Conservation (phyloP, 2,797 vertebrate species). For the Australoheros facetus region DNA sequence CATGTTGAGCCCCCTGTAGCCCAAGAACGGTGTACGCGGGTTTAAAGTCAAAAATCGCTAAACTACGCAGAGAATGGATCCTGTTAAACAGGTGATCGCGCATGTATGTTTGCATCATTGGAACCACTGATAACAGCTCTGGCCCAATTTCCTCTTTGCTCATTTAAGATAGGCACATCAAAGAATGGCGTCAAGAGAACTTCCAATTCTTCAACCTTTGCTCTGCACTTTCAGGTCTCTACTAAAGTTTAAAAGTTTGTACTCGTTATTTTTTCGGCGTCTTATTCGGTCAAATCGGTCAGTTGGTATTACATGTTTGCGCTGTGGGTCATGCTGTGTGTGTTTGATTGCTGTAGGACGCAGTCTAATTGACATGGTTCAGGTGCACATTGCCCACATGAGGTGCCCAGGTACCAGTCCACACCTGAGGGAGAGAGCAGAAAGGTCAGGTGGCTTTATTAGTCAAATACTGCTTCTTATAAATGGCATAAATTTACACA, state of each 20-base stretch:
- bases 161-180: constrained; percentile 91
- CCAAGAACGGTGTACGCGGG: constrained; percentile 87
- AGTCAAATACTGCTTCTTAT: not conserved
- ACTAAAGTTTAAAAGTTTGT: constrained; percentile 78
- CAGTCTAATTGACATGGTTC: constrained; percentile 98
- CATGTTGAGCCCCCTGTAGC: constrained; percentile 91
- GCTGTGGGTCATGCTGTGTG: constrained; percentile 77
- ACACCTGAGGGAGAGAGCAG: constrained; percentile 84
- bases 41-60: constrained; percentile 93
- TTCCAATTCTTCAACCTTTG: constrained; percentile 78
- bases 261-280: constrained; percentile 66
- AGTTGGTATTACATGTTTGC: constrained; percentile 72
- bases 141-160: constrained; percentile 80
- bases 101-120: constrained; percentile 88
- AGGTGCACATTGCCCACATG: constrained; percentile 99
- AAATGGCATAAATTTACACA: not conserved
- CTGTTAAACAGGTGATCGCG: constrained; percentile 88
- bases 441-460: not conserved
- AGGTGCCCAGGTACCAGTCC: constrained; percentile 99
- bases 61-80: constrained; percentile 93
- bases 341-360: constrained; percentile 73
- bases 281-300: constrained; percentile 70
- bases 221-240: constrained; percentile 77
- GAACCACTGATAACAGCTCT: constrained; percentile 87
- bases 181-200: constrained; percentile 82